These are phyloP conservation scores for Branchellion lobata DNA, from an alignment of 2,888 invertebrate genomes.

Conservation along the genomic window DNA sequence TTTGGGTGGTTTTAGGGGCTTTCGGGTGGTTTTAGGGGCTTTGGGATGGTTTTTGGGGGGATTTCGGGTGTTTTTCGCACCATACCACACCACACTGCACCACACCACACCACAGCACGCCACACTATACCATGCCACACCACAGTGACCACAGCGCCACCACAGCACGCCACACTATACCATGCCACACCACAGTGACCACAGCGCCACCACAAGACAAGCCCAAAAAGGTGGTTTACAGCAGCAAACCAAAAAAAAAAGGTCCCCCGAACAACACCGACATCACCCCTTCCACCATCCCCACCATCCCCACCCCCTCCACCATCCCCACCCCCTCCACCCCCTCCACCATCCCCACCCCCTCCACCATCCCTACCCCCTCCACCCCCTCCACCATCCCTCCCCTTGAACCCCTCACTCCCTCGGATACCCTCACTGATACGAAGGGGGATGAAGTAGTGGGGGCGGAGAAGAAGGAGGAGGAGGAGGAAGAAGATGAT, in stretches of 20 bases:
- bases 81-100: no score
- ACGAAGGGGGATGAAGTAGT: neutral
- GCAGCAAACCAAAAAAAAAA: conserved; percentile 55
- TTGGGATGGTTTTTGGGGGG: neutral
- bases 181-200: neutral
- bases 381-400: neutral
- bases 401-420: no score
- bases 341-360: no score
- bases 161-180: no score
- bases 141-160: no score
- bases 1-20: neutral
- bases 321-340: neutral
- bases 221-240: conserved; percentile 58
- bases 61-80: no score
- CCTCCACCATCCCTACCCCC: neutral
- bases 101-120: no score
- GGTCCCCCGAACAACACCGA: conserved; percentile 51
- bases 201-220: conserved; percentile 44
- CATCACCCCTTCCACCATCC: neutral
- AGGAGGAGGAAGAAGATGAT: conserved; percentile 76
- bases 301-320: neutral
- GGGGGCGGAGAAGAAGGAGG: conserved; percentile 37
- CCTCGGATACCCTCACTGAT: no score
- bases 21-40: neutral
- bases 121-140: no score